Base-by-base conservation (phyloP, 1,140 invertebrate species). In the Anadara kagoshimensis region DNA sequence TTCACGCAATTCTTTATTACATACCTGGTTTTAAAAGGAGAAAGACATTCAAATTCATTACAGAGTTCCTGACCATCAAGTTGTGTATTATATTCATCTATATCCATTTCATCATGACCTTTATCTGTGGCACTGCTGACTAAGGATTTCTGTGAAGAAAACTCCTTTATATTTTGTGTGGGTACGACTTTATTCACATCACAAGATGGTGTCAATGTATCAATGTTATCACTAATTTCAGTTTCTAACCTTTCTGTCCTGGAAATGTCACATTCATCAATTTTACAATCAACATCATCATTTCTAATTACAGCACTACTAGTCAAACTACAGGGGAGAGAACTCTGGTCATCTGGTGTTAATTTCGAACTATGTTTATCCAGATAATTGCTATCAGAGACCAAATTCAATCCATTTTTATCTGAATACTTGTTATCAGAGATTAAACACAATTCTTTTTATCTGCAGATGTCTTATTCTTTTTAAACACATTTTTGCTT, bases 21-120 rank as follows among this genome's bases (percentile, higher is more conserved):
- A 29, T 41, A 36, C 26, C 45, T 62, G 20, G 41, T 44, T 65
- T 69, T 69, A 61, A 69, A 75, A 12, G 73, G 66, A 36, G 66
- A 44, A 16, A 69, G 18, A 1, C 45, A 24, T 22, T 56, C 22
- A 44, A 75, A 49, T 29, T 70, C 73, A 10, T 70, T 45, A 61
- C 67, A 75, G n/a, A 76, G 43, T 16, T 53, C 43, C 43, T 75
- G 51, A 24, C 54, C 65, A 24, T 64, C 51, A n/a, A 24, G 3
- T 43, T 67, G 74, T 16, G 43, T 62, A 10, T 20, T 36, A 36
- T 63, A 53, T 18, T 62, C 68, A 45, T 44, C 68, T 36, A 71
- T 71, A 12, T 54, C 56, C 36, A 66, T 54, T 7, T 65, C 61
- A 56, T 22, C 11, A 1, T 62, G 44, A 54, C 53, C 18, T 16